Base-by-base conservation (phyloP, 2,113 vertebrate species). In the Pholis gunnellus region DNA sequence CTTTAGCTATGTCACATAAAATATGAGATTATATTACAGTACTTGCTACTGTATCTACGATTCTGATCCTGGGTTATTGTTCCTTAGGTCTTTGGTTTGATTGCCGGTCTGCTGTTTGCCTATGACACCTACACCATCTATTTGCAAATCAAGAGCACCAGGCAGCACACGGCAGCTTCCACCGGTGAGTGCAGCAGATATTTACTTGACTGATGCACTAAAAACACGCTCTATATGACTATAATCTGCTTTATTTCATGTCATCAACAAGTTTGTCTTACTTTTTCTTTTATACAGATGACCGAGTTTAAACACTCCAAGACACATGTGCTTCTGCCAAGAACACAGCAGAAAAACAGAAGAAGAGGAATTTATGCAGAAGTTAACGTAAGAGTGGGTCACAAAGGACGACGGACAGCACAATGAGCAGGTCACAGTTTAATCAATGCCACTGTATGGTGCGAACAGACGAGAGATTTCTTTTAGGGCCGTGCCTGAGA, bases 101-200 rank as follows among this genome's bases (percentile, higher is more conserved):
- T 96, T 1, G 95, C 95, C 18, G 91, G 87, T 25, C 38, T 95
- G 44, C 36, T 96, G 72, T 96, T 94, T 78, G 90, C 83, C 7
- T 95, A 95, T 18, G 95, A 96, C 79, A 71, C 93, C 44, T 96
- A 95, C 86, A 91, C 78, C 63, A 88, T 91, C 78, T 95, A 0
- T 81, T 13, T 92, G 82, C 81, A 91, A 50, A 0, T 95, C 79
- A 64, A 89, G 85, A 78, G 72, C 65, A 67, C 14, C 34, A 83
- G 86, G 60, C 87, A 91, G 74, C 88, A 91, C 70, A 71, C 86
- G 0, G 60, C 92, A 27, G 88, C 92, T 54, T 22, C 91, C 59
- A 90, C 92, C 27, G 84, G 94, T 95, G 65, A 82, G 89, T 69
- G 6, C 2, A 25, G 7, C 17, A n/a, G 0, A n/a, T 2, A 0